A percentile compares a stretch with the other conserved stretches of the same genome.
Conservation (phyloP, 2,113 vertebrate species). For the Okapia johnstoni region DNA sequence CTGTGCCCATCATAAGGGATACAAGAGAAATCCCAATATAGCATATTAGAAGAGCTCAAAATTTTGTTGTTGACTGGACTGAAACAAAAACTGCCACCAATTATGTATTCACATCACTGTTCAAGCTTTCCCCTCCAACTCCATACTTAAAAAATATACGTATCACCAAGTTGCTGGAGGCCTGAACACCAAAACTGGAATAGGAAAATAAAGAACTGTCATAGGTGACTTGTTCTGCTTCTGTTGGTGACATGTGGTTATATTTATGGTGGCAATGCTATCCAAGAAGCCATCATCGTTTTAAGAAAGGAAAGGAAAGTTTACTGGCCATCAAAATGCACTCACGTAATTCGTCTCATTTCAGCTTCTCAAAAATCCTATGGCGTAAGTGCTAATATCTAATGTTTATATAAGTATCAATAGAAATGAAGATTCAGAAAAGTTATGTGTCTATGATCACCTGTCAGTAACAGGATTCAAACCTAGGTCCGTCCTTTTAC, state of each 20-base stretch:
- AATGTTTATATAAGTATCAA: constrained; percentile 5
- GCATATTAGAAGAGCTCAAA: background rate
- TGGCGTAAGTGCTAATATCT: background rate
- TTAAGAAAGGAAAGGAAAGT: background rate
- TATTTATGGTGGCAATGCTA: background rate
- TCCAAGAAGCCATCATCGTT: background rate
- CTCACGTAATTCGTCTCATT: background rate
- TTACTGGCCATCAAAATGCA: background rate
- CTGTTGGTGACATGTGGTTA: background rate
- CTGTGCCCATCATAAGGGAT: background rate
- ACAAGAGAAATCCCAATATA: background rate
- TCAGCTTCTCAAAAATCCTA: constrained; percentile 9
- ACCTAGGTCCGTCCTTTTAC: background rate
- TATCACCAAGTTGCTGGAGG: background rate
- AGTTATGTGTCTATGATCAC: background rate
- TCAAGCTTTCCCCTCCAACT: background rate
- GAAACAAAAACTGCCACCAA: constrained; percentile 8
- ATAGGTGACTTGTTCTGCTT: background rate
- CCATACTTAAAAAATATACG: background rate
- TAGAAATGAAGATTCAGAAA: constrained; percentile 16
- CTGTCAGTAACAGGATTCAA: background rate
- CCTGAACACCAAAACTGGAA: constrained; percentile 18
- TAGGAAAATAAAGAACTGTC: background rate
- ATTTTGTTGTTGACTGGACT: background rate
- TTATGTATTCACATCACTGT: background rate